Percentiles rank a stretch among this genome's conserved stretches.
phyloP scores from a whole-genome alignment of 2,797 vertebrate species.

The Parauchenoglanis punctatus region DNA sequence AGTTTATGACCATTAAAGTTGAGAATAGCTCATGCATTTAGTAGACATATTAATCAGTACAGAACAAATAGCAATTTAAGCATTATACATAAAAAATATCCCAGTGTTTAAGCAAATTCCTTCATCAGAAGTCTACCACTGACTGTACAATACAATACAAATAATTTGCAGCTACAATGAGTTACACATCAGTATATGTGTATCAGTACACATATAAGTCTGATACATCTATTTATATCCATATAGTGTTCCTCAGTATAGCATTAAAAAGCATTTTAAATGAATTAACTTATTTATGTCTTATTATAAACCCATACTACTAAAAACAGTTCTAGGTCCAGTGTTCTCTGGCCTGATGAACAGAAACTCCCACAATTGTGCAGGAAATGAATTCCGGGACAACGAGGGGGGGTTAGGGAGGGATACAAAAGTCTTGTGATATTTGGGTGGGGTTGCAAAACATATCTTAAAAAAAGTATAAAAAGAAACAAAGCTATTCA shows the following conservation, averaged over 20 bases:
- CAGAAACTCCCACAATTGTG: slow-evolving; percentile 35
- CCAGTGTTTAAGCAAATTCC: neutral
- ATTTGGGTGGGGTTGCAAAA: slow-evolving; percentile 56
- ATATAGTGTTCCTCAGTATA: neutral
- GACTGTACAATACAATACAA: neutral
- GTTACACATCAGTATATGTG: neutral
- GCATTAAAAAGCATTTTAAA: neutral
- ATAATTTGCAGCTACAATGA: neutral
- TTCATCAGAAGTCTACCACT: neutral
- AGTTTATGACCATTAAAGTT: neutral
- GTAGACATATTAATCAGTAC: neutral
- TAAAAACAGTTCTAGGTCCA: neutral
- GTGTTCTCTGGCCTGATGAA: slow-evolving; percentile 10
- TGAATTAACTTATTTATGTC: neutral
- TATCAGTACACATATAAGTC: neutral
- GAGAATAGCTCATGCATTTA: neutral
- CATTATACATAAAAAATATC: neutral
- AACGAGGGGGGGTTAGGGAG: slow-evolving; percentile 25
- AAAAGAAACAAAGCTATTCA: slow-evolving; percentile 50
- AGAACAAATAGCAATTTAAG: neutral
- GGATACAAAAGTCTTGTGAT: slow-evolving; percentile 52
- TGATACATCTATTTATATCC: neutral
- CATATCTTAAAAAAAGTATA: slow-evolving; percentile 41
- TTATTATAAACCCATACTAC: neutral
- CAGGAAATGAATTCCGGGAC: slow-evolving; percentile 50